Base-by-base conservation (phyloP, 2,797 vertebrate genomes). In the Odontamblyopus rebecca region DNA sequence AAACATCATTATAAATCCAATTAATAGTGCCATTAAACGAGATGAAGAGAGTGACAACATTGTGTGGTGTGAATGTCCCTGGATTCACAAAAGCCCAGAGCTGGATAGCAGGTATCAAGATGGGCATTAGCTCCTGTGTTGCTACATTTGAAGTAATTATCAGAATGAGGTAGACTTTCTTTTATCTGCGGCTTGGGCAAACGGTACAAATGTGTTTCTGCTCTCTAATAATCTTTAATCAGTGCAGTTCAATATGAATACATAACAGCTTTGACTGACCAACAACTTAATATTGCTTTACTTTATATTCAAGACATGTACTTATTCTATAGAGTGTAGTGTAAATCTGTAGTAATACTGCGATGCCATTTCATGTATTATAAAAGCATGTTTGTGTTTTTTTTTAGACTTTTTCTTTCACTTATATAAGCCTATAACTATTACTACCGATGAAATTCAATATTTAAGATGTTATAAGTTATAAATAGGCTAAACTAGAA, bases 1-100 rank as follows among this genome's bases (percentile, higher is more conserved):
- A 91, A 93, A 91, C 86, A 82, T 90, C 79, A 91, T 92, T 90
- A 89, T 85, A 89, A 93, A 93, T 93, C 83, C 83, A 90, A 91
- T 92, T 90, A 92, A 88, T 86, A 73, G 78, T 84, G 81, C 82
- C 83, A 90, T 91, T 90, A 89, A 81, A 90, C 53, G 38, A 84
- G 86, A 91, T 88, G 71, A 77, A 85, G 79, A 73, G 77, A 85
- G 71, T 80, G 84, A 90, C 87, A 91, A 88, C 79, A 88, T 71
- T 80, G 79, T 88, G 70, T 63, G 75, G 63, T 72, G 75, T 70
- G 77, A 84, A 89, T 88, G 69, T 81, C 72, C 85, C 86, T 84
- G 67, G 81, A 90, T 88, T 86, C 73, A 61, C 73, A 81, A 85
- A 62, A 78, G 76, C 80, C 71, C 73, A 54, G 63, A 61, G 75